These are phyloP conservation scores for Vandiemenella viatica DNA, from an alignment of 2,888 invertebrate species.

Conservation along the genomic window DNA sequence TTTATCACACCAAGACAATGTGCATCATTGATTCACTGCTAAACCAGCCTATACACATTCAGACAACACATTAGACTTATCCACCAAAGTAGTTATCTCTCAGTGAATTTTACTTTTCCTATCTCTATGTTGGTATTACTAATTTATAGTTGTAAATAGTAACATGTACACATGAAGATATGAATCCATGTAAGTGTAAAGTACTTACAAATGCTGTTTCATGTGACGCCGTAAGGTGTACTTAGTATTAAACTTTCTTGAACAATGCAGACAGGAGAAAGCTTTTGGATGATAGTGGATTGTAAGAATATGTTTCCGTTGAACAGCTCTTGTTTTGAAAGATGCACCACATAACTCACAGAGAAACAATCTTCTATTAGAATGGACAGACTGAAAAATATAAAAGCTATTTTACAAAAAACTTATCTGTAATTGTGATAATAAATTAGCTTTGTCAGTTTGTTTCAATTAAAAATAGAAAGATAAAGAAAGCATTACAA, in stretches of 20 bases:
- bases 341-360: slow-evolving; percentile 36
- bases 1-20: too few species aligned
- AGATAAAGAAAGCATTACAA: too few species aligned
- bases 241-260: slow-evolving; percentile 28
- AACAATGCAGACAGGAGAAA: slow-evolving; percentile 24
- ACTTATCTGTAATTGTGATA: not conserved
- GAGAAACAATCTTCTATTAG: slow-evolving; percentile 31
- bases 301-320: slow-evolving; percentile 27
- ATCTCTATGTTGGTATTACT: not conserved
- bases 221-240: slow-evolving; percentile 27
- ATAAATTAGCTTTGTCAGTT: too few species aligned
- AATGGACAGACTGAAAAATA: slow-evolving; percentile 24
- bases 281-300: slow-evolving; percentile 28
- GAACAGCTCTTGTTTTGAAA: slow-evolving; percentile 26
- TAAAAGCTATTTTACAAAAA: not conserved
- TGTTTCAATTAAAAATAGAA: too few species aligned
- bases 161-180: not conserved
- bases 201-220: slow-evolving; percentile 22
- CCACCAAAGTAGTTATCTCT: not conserved
- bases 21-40: not conserved
- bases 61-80: not conserved
- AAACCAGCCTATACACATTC: not conserved
- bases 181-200: not conserved
- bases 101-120: not conserved
- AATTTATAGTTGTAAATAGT: not conserved